Evolutionary conservation across 2,888 invertebrate species (phyloP), one percentile per base, ranked within the genome.

Genomic region (Criorhina ranunculi): DNA sequence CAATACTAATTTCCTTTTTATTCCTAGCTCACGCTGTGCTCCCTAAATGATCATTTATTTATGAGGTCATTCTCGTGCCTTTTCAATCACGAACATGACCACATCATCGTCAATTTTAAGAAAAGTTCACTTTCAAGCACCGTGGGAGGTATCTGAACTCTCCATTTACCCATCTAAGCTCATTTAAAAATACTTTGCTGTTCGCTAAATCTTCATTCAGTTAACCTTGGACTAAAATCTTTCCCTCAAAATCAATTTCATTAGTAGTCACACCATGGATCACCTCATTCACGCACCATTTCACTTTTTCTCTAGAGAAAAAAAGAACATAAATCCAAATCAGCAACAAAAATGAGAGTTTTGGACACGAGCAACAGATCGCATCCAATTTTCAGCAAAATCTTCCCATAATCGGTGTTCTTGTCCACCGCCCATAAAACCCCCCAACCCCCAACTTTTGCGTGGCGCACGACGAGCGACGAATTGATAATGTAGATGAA

Each of bases 401-500:
- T 79, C 79, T 69, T 79, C 73, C 72, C 55, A 83, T 51, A 73
- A 37, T 42, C 46, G 37, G 12, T 77, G 17, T 24, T 19, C 11
- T 24, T 35, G 15, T 33, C 53, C 31, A 15, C 76, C 77, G 64
- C 76, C 83, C 79, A 67, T 60, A 24, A 55, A 5, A 12, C 6
- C 4, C 15, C 57, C 33, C 31, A 11, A 37, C 19, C 33, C 33
- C 7, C 2, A 51, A 35, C 66, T 72, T 24, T 79, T 57, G 55
- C 49, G 17, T 62, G 40, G 49, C 40, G 9, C 49, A 67, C 46
- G 55, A 83, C 79, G 60, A 60, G 62, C 51, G 42, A 62, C 72
- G 83, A 83, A 79, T 83, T 70, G 60, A 78, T 67, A 83, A 83
- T 83, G 64, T 17, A 17, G 72, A 83, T 73, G 83, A 83, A 83